Evolutionary conservation across 2,888 invertebrate genomes (phyloP).

Genomic region (Trachelus iudaicus): DNA sequence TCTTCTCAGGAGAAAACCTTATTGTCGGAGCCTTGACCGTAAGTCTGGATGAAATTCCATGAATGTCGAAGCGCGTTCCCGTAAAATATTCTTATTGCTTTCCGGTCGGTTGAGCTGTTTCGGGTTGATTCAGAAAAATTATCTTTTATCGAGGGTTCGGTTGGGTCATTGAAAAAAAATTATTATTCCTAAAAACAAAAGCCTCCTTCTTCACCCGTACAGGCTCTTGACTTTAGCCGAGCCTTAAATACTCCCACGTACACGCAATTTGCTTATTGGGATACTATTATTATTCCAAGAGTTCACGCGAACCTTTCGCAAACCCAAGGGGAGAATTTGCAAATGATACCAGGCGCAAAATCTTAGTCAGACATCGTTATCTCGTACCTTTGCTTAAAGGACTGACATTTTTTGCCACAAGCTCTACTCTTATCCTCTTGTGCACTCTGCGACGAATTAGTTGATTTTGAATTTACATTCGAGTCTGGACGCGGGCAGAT

Average conservation of each 20-base stretch:
- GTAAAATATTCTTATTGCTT: not conserved
- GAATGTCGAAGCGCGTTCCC: not conserved
- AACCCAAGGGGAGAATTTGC: not conserved
- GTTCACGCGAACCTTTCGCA: not conserved
- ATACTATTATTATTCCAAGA: not conserved
- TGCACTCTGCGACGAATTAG: not conserved
- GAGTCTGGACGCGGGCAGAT: not conserved
- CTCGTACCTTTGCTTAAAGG: not conserved
- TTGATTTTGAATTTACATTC: not conserved
- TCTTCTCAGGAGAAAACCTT: not conserved
- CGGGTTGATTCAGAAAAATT: too few species aligned
- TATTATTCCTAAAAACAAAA: too few species aligned
- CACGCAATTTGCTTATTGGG: not conserved
- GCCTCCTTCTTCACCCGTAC: not conserved
- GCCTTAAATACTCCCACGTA: not conserved
- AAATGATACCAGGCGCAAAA: not conserved
- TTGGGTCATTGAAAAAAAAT: too few species aligned
- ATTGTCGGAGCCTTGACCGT: not conserved
- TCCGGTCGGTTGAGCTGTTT: not conserved
- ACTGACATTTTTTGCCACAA: not conserved
- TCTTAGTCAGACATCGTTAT: not conserved
- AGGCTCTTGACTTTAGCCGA: not conserved
- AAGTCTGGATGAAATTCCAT: not conserved
- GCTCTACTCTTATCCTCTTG: not conserved
- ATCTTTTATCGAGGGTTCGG: too few species aligned